A percentile compares a stretch with the other conserved stretches of the same genome.
These are phyloP conservation scores for Macrobrachium nipponense DNA, from an alignment of 1,140 invertebrate genomes.

Conservation along the genomic window DNA sequence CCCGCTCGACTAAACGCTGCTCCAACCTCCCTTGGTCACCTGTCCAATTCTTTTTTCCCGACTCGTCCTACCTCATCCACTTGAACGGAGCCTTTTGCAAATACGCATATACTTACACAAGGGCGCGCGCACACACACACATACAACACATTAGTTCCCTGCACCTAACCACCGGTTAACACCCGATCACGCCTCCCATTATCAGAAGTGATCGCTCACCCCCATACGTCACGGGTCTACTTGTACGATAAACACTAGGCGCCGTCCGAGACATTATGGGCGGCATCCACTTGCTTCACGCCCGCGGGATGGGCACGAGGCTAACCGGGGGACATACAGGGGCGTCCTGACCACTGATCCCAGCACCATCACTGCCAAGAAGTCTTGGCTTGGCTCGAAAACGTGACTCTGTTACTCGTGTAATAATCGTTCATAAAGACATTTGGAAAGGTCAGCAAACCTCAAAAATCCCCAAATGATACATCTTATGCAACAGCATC, in stretches of 20 bases:
- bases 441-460: too few relatives aligned
- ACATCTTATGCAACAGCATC: too few relatives aligned
- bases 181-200: conserved; percentile 53
- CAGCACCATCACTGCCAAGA: too few relatives aligned
- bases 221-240: conserved; percentile 46
- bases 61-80: conserved; percentile 13
- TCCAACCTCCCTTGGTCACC: not conserved
- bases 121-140: too few relatives aligned
- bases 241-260: conserved; percentile 40
- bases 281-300: conserved; percentile 41
- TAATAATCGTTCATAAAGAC: too few relatives aligned
- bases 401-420: too few relatives aligned
- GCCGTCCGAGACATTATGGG: conserved; percentile 59
- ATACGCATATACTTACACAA: conserved; percentile 42
- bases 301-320: conserved; percentile 59
- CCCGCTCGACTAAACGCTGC: not conserved
- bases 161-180: conserved; percentile 58
- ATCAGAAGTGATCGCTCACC: conserved; percentile 53
- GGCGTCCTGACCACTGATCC: conserved; percentile 20
- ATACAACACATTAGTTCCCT: not conserved
- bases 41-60: too few relatives aligned
- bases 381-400: too few relatives aligned
- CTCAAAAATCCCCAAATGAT: too few relatives aligned
- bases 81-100: conserved; percentile 57
- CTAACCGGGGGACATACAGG: conserved; percentile 39